A percentile compares a stretch with the other conserved stretches of the same genome.
Conservation (phyloP, 2,113 vertebrate genomes). For the Macrotis lagotis region DNA sequence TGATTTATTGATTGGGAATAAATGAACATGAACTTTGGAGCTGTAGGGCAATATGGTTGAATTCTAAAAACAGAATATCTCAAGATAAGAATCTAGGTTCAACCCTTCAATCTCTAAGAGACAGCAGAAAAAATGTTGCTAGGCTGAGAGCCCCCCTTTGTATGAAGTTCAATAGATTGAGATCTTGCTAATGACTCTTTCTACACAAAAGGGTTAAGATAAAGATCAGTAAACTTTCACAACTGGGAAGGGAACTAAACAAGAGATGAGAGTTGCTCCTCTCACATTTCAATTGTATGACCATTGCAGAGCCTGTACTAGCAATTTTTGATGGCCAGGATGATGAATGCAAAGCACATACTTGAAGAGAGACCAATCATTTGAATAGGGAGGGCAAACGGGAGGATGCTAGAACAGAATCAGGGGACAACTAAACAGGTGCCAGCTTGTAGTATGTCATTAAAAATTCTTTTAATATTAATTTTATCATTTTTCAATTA, state of each 20-base stretch:
- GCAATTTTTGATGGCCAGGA: neutral
- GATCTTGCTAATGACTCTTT: neutral
- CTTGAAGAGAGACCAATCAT: neutral
- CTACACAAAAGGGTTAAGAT: neutral
- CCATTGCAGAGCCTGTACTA: neutral
- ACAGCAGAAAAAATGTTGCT: neutral
- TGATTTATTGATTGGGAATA: slow-evolving; percentile 10
- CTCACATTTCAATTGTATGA: neutral
- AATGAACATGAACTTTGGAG: neutral
- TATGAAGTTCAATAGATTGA: neutral
- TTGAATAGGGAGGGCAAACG: neutral
- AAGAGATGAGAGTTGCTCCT: neutral
- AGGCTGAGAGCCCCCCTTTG: neutral
- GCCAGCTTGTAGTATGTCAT: neutral
- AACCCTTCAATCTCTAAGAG: neutral
- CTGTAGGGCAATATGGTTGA: neutral
- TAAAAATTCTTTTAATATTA: neutral
- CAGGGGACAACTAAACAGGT: neutral
- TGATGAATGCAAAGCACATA: neutral
- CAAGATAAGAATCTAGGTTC: neutral
- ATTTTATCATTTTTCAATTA: neutral
- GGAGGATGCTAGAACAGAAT: neutral
- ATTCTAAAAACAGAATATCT: slow-evolving; percentile 15
- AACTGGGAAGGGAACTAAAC: neutral
- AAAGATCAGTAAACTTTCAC: neutral